Percentiles rank a stretch among this genome's conserved stretches.
phyloP scores from a whole-genome alignment of 2,888 invertebrate species.

The Dasypogon diadema region DNA sequence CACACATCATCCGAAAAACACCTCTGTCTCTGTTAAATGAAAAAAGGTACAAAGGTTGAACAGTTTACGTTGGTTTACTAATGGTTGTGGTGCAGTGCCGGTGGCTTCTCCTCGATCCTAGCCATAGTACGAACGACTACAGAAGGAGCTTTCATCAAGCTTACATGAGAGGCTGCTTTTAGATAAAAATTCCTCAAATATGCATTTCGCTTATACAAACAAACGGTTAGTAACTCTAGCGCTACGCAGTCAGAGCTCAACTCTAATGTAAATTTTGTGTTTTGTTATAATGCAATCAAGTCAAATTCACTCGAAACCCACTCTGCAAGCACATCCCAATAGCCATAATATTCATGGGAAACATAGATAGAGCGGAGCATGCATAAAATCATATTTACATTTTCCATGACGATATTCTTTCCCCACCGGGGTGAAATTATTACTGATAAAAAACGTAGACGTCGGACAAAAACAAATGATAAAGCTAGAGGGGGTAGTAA shows the following conservation, averaged over 20 bases:
- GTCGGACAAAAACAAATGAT: constrained; percentile 4
- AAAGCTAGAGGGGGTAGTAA: background rate
- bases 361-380: constrained; percentile 16
- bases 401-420: constrained; percentile 16
- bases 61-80: background rate
- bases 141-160: constrained; percentile 44
- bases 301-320: too few relatives aligned
- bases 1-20: constrained; percentile 54
- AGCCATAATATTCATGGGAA: background rate
- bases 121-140: constrained; percentile 36
- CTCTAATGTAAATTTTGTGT: constrained; percentile 16
- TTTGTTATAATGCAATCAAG: background rate
- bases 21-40: background rate
- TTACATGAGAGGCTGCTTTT: constrained; percentile 51
- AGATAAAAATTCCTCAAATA: constrained; percentile 50
- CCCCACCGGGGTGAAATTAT: background rate
- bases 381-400: constrained; percentile 22
- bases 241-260: constrained; percentile 50
- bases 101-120: constrained; percentile 54
- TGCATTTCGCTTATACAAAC: constrained; percentile 52
- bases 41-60: constrained; percentile 23
- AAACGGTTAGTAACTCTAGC: constrained; percentile 53
- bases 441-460: background rate
- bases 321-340: background rate
- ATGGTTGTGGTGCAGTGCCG: constrained; percentile 42